These are phyloP conservation scores for Pelecanoides urinatrix DNA, from an alignment of 2,113 vertebrate species.

Conservation along the genomic window DNA sequence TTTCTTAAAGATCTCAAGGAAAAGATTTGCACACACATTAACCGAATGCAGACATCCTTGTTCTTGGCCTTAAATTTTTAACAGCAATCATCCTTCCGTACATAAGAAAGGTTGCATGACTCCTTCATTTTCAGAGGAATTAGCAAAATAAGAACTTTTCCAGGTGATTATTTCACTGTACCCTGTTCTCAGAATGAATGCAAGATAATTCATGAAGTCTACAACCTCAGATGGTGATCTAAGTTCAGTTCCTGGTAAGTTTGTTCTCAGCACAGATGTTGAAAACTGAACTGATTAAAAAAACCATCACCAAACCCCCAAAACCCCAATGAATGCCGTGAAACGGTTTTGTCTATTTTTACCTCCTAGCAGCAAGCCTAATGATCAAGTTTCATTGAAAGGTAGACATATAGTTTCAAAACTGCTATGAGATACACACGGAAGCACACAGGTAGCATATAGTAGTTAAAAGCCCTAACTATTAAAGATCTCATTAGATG, in stretches of 20 bases:
- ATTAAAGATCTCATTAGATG: background rate
- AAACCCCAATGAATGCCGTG: background rate
- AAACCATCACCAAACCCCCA: accelerated
- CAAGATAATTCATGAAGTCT: background rate
- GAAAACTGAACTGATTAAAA: background rate
- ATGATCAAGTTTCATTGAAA: background rate
- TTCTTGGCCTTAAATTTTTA: background rate
- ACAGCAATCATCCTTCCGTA: background rate
- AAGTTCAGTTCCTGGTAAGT: background rate
- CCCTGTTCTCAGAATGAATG: background rate
- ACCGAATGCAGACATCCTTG: background rate
- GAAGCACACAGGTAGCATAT: background rate
- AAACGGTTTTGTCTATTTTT: background rate
- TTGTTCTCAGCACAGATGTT: background rate
- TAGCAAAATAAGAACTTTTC: background rate
- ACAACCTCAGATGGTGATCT: background rate
- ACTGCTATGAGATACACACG: background rate
- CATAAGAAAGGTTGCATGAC: background rate
- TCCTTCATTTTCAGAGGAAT: background rate
- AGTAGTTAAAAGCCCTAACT: background rate
- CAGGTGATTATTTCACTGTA: background rate
- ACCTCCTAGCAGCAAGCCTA: background rate
- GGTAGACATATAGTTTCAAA: background rate
- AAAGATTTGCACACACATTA: background rate
- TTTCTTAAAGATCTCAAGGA: background rate